Base-by-base conservation (phyloP, 1,140 invertebrate species). In the Liolophura sinensis region DNA sequence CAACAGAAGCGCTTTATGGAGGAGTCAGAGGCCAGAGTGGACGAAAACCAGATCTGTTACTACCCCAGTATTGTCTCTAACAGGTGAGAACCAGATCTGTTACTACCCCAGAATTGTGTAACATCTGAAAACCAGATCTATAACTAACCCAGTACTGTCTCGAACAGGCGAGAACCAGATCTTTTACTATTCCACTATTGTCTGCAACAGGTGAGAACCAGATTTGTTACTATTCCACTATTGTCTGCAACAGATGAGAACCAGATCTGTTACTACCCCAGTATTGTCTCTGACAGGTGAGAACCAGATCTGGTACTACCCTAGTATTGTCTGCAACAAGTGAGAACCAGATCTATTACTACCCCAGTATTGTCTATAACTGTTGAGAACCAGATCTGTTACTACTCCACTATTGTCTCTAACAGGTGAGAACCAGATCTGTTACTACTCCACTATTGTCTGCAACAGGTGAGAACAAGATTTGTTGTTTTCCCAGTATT, bases 381-480 rank as follows among this genome's bases (percentile, higher is more conserved):
- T n/a, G n/a, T n/a, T n/a, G n/a, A n/a, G n/a, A n/a, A n/a, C n/a
- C n/a, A n/a, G n/a, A n/a, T n/a, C n/a, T n/a, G n/a, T n/a, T n/a
- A n/a, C n/a, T n/a, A n/a, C n/a, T n/a, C n/a, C n/a, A n/a, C n/a
- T n/a, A n/a, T n/a, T n/a, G n/a, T n/a, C n/a, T n/a, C n/a, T n/a
- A n/a, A n/a, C n/a, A n/a, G n/a, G n/a, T n/a, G n/a, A n/a, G n/a
- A n/a, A n/a, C n/a, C n/a, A n/a, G n/a, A n/a, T n/a, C n/a, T n/a
- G n/a, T n/a, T n/a, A n/a, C n/a, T n/a, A n/a, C n/a, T n/a, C n/a
- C n/a, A n/a, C n/a, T n/a, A n/a, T n/a, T n/a, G n/a, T n/a, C n/a
- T n/a, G n/a, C n/a, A n/a, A n/a, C n/a, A n/a, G 88, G 90, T 72
- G 67, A 82, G 31, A 87, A 88, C 73, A 82, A 87, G 49, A 73